phyloP scores from a whole-genome alignment of 2,888 invertebrate species.

The Netelia virgata region DNA sequence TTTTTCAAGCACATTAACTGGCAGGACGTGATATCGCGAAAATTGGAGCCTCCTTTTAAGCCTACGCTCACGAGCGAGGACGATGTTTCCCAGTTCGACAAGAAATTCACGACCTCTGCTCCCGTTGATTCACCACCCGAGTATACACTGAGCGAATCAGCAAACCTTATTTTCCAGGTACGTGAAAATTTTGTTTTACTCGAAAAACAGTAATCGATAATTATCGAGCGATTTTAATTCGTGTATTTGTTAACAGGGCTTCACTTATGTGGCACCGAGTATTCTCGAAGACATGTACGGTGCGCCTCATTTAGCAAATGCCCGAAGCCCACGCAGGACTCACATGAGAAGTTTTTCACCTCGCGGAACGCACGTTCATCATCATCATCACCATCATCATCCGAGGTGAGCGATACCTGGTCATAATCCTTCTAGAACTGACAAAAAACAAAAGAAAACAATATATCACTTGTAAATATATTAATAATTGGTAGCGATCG shows the following conservation, averaged over 20 bases:
- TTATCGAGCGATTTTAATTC: too few relatives aligned
- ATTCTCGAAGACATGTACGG: constrained; percentile 95
- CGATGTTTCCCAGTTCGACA: constrained; percentile 99
- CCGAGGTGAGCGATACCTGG: constrained; percentile 74
- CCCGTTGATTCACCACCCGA: constrained; percentile 99
- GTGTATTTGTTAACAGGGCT: constrained; percentile 89
- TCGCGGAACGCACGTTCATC: constrained; percentile 70
- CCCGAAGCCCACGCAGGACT: constrained; percentile 78
- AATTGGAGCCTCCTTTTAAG: constrained; percentile 97
- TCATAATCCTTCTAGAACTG: not conserved
- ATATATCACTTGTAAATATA: constrained; percentile 3
- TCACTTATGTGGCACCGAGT: constrained; percentile 99
- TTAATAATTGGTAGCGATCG: not conserved
- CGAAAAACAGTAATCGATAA: not conserved
- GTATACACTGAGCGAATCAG: constrained; percentile 97
- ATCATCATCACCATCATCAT: constrained; percentile 69
- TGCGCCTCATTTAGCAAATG: constrained; percentile 90
- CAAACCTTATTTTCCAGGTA: constrained; percentile 98
- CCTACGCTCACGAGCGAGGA: constrained; percentile 96
- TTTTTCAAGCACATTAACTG: constrained; percentile 98
- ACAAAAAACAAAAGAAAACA: not conserved
- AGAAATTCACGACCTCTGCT: constrained; percentile 98
- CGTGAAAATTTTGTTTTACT: not conserved
- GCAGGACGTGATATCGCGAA: constrained; percentile 95
- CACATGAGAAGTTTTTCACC: constrained; percentile 80